Conservation (phyloP, 2,888 invertebrate species). For the Mimachlamys varia region DNA sequence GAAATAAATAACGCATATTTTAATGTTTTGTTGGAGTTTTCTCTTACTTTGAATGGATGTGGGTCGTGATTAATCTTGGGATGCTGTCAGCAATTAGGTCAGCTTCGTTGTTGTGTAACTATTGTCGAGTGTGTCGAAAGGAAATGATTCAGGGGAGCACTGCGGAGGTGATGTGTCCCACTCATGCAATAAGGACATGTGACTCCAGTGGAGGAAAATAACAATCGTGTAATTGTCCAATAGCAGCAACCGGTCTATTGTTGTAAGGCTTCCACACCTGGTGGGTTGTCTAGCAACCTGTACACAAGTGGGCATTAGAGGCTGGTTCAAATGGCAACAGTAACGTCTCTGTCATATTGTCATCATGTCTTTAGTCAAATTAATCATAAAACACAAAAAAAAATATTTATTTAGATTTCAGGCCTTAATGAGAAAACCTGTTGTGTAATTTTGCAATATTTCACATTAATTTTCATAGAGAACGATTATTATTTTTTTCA, state of each 20-base stretch:
- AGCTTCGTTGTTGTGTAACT: constrained; percentile 14
- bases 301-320: constrained; percentile 12
- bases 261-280: background rate
- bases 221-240: constrained; percentile 2
- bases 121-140: background rate
- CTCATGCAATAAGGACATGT: constrained; percentile 31
- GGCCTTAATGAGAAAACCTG: background rate
- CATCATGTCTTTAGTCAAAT: background rate
- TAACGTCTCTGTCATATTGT: background rate
- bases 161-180: background rate
- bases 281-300: background rate
- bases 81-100: constrained; percentile 32
- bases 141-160: constrained; percentile 8
- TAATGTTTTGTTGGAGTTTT: constrained; percentile 25
- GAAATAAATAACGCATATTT: constrained; percentile 36
- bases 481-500: background rate
- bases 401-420: background rate
- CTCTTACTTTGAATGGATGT: constrained; percentile 1
- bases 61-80: constrained; percentile 28
- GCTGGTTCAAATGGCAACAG: constrained; percentile 6
- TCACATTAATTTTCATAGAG: background rate
- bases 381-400: background rate
- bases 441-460: background rate
- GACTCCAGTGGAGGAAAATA: constrained; percentile 18
- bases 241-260: constrained; percentile 24